Base-by-base conservation (phyloP, 2,888 invertebrate species). In the Brenthis ino region DNA sequence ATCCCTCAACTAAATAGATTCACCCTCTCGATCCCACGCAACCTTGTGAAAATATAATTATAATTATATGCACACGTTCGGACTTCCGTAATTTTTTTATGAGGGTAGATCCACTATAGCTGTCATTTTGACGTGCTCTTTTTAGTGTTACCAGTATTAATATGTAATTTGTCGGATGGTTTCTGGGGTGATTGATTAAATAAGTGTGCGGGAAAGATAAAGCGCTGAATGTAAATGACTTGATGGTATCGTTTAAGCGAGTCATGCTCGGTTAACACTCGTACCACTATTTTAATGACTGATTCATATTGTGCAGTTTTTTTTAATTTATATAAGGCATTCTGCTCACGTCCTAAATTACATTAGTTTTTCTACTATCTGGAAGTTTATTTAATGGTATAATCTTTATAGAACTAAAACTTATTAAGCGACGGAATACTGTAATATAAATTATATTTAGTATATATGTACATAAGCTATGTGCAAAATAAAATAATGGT, bases 81-180 rank as follows among this genome's bases (percentile, higher is more conserved):
- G 74, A 83, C 89, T 90, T 89, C 90, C 91, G 91, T 80, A 80
- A 73, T 77, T 81, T 83, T 82, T 80, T 80, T 73, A 76, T 75
- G 77, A 80, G 84, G 84, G 85, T 80, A 79, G 79, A 64, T 12
- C 37, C 24, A 64, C 69, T 69, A 74, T 77, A 77, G 73, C 83
- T 84, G 87, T 87, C 85, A 87, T 79, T 85, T 81, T 85, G 87
- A 88, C 81, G 80, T 84, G 79, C 75, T 80, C 82, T 86, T 88
- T 87, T 89, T 87, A 87, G 84, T 86, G 84, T 83, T 86, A 79
- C 87, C 82, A 81, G 80, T 81, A 86, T 90, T 89, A 91, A 88
- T 90, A 88, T 91, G 89, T 91, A 91, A 91, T 92, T 92, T 91
- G 89, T 85, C 84, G 84, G 86, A 88, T 88, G 87, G 84, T 80